Evolutionary conservation across 2,888 invertebrate genomes (phyloP).

Genomic region (Lordiphosa andalusiaca): DNA sequence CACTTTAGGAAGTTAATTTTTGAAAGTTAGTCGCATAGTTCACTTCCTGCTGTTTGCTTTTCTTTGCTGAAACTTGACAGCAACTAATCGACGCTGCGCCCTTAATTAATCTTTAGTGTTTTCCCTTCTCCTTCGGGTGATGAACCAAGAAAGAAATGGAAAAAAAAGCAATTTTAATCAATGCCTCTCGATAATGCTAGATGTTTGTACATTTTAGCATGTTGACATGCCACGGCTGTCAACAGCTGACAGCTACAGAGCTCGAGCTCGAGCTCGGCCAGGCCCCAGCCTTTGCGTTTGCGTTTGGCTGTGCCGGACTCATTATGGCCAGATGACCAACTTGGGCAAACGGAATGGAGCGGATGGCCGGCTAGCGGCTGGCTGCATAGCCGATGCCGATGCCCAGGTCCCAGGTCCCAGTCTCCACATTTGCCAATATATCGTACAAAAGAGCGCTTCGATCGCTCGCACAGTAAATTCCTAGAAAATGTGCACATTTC

Average conservation of each 20-base stretch:
- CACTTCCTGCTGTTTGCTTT: too few relatives aligned
- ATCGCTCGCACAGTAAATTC: slow-evolving; percentile 64
- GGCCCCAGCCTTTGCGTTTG: slow-evolving; percentile 22
- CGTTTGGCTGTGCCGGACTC: slow-evolving; percentile 41
- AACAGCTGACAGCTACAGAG: slow-evolving; percentile 60
- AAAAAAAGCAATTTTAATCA: slow-evolving; percentile 69
- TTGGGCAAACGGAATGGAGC: slow-evolving; percentile 73
- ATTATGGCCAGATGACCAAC: slow-evolving; percentile 73
- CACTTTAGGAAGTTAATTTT: too few relatives aligned
- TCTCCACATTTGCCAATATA: slow-evolving; percentile 22
- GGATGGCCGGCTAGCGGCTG: slow-evolving; percentile 62
- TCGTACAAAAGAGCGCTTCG: slow-evolving; percentile 42
- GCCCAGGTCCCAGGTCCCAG: slow-evolving; percentile 17
- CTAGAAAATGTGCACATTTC: slow-evolving; percentile 76
- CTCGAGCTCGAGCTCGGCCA: slow-evolving; percentile 1
- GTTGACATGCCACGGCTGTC: slow-evolving; percentile 75
- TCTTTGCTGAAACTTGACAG: too few relatives aligned
- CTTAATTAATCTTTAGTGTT: too few relatives aligned
- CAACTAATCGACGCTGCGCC: too few relatives aligned
- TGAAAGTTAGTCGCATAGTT: too few relatives aligned
- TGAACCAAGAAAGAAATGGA: too few relatives aligned
- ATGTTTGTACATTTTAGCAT: slow-evolving; percentile 69
- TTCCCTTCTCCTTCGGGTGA: too few relatives aligned
- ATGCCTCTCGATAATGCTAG: slow-evolving; percentile 46
- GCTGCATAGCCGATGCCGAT: slow-evolving; percentile 52